Evolutionary conservation across 2,888 invertebrate species (phyloP).

Genomic region (Latheticus oryzae): DNA sequence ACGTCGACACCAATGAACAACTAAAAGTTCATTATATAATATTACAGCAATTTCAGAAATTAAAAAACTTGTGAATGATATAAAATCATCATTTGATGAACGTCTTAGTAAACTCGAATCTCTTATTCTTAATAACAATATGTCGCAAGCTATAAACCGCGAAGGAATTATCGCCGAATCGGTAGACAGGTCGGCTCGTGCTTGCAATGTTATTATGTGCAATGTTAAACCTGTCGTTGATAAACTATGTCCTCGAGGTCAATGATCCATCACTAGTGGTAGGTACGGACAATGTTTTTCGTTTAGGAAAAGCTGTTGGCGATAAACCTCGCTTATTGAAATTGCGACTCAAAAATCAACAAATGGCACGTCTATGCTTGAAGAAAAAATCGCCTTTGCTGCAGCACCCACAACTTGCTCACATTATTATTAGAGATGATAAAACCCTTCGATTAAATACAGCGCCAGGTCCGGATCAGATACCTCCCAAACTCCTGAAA

Average conservation of each 20-base stretch:
- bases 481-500: no score
- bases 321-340: constrained; percentile 3
- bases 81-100: constrained; percentile 2
- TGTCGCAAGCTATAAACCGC: not conserved
- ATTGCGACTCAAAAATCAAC: not conserved
- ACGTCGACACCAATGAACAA: no score
- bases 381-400: constrained; percentile 1
- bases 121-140: constrained; percentile 3
- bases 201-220: constrained; percentile 3
- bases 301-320: not conserved
- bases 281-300: not conserved
- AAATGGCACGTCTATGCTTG: constrained; percentile 2
- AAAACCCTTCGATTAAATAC: no score
- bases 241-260: constrained; percentile 2
- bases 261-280: not conserved
- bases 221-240: constrained; percentile 1
- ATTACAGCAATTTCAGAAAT: constrained; percentile 4
- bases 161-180: constrained; percentile 3
- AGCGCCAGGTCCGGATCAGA: no score
- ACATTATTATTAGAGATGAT: constrained; percentile 2
- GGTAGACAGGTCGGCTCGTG: not conserved
- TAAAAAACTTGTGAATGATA: not conserved
- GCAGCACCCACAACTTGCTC: not conserved
- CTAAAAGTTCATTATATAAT: no score
- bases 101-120: constrained; percentile 1